Evolutionary conservation across 1,140 invertebrate genomes (phyloP).

Genomic region (Bombus turneri): DNA sequence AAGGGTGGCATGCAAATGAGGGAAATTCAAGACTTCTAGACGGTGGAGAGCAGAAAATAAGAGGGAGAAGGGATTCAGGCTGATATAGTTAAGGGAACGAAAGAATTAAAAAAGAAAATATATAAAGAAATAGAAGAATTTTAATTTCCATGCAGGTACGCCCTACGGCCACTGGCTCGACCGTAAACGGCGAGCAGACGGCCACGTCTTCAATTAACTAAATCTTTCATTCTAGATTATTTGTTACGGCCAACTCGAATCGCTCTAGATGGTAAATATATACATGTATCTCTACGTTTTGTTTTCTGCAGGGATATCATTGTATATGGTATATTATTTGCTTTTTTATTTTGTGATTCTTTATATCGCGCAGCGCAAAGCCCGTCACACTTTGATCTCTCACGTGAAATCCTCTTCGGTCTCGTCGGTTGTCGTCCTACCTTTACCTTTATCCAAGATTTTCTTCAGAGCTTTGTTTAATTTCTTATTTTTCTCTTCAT

Average conservation of each 20-base stretch:
- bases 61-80: background rate
- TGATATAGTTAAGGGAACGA: conserved; percentile 24
- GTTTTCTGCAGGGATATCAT: conserved; percentile 50
- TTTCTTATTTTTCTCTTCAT: conserved; percentile 59
- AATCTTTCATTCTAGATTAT: conserved; percentile 56
- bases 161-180: conserved; percentile 69
- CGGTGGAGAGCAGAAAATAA: background rate
- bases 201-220: background rate
- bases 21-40: background rate
- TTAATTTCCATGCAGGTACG: conserved; percentile 67
- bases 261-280: conserved; percentile 55
- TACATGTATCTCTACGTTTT: conserved; percentile 47
- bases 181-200: conserved; percentile 43
- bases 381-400: conserved; percentile 72
- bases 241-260: conserved; percentile 61
- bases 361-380: conserved; percentile 67
- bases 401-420: conserved; percentile 72
- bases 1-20: conserved; percentile 60
- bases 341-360: conserved; percentile 38
- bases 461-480: conserved; percentile 77
- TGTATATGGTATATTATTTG: conserved; percentile 35
- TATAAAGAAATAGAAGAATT: conserved; percentile 13
- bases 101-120: conserved; percentile 5
- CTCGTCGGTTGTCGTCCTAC: conserved; percentile 61
- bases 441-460: conserved; percentile 76